Evolutionary conservation across 2,113 vertebrate species (phyloP).

Genomic region (Nestor notabilis): DNA sequence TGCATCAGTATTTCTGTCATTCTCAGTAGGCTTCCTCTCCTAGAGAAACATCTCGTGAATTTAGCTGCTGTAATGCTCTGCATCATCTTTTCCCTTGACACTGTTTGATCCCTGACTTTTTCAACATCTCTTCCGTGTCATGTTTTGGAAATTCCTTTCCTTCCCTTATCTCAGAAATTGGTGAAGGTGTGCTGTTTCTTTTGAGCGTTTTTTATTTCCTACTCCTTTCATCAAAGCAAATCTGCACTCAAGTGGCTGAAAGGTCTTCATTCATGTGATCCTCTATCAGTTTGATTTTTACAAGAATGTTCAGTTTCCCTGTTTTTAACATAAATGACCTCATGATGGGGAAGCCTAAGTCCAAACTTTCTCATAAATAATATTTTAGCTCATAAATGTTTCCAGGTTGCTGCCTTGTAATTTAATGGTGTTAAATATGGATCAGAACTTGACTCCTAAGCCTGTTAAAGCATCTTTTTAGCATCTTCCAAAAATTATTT

Average conservation of each 20-base stretch:
- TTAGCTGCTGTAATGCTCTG: neutral
- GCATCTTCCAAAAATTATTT: neutral
- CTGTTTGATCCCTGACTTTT: neutral
- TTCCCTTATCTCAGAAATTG: neutral
- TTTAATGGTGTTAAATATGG: neutral
- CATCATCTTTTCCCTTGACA: neutral
- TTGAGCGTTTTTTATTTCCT: neutral
- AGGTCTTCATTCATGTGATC: neutral
- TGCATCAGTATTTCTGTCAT: neutral
- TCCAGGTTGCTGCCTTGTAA: neutral
- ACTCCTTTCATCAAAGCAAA: neutral
- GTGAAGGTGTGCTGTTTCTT: neutral
- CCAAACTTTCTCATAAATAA: neutral
- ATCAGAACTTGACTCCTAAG: neutral
- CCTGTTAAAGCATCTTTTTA: neutral
- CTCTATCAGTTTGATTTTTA: neutral
- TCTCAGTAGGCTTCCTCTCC: neutral
- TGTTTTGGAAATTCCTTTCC: neutral
- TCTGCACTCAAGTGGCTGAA: neutral
- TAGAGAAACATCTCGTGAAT: neutral
- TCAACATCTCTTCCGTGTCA: rapidly evolving
- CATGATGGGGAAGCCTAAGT: neutral
- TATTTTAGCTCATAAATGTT: neutral
- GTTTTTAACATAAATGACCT: neutral
- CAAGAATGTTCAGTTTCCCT: neutral